Base-by-base conservation (phyloP, 1,140 invertebrate genomes). In the Vollenhovia emeryi region DNA sequence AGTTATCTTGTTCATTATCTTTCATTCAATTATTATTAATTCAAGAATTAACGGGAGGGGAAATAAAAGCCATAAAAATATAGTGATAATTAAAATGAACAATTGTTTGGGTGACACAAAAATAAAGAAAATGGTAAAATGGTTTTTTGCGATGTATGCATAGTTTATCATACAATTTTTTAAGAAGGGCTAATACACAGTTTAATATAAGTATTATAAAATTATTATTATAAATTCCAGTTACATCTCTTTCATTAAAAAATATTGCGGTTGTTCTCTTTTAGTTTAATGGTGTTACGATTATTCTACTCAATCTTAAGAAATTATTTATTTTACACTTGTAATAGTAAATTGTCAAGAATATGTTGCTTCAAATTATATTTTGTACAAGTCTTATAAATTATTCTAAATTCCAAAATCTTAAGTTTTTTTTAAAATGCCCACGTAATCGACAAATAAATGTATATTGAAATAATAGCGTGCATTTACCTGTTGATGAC, bases 401-500 rank as follows among this genome's bases (percentile, higher is more conserved):
- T 43, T 66, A 66, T 71, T 11, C n/a, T 71, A 48, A 71, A 71
- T 30, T 30, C 0, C 4, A n/a, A 48, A 18, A 30, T 50, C n/a
- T 48, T n/a, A 40, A 36, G 6, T 3, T 36, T 36, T 36, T 6
- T 36, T 36, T 6, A 36, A 36, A 6, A 36, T 36, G 6, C 6
- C 6, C n/a, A 30, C 18, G 8, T 7, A 8, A 78, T 64, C n/a
- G 15, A 2, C 7, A 48, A 9, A 18, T 7, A 62, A 78, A 48
- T 62, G 2, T 43, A 27, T 64, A 78, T 18, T 66, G 0, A 21
- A 76, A n/a, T n/a, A n/a, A n/a, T n/a, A n/a, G 18, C 2, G 13
- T 55, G 8, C 7, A 30, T 43, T 64, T 89, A 89, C 87, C 87
- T 89, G 87, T 89, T 89, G 87, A 30, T 88, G 87, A 76, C 68